phyloP scores from a whole-genome alignment of 2,113 vertebrate species.

The Centropristis striata region DNA sequence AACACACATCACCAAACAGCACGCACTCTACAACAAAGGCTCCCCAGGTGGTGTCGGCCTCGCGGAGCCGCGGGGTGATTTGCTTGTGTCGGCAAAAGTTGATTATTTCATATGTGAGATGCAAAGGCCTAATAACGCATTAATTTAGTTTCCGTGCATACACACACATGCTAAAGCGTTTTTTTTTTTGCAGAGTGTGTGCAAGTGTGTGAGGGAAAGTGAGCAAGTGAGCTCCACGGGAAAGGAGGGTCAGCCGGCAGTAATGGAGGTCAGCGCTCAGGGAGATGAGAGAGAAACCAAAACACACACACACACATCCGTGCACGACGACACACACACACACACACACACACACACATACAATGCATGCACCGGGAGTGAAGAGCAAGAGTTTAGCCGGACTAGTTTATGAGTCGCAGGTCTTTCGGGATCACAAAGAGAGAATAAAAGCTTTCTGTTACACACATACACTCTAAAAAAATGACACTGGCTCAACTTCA shows the following conservation, averaged over 20 bases:
- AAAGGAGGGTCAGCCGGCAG: constrained; percentile 70
- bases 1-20: constrained; percentile 24
- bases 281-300: constrained; percentile 70
- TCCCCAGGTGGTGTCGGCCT: constrained; percentile 26
- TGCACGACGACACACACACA: constrained; percentile 23
- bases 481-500: no score
- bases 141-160: constrained; percentile 41
- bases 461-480: constrained; percentile 5
- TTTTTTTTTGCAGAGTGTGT: constrained; percentile 11
- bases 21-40: constrained; percentile 27
- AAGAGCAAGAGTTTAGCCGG: constrained; percentile 62
- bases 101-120: constrained; percentile 45
- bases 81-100: constrained; percentile 54
- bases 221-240: constrained; percentile 52
- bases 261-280: constrained; percentile 80
- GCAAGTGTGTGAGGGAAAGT: constrained; percentile 18
- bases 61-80: constrained; percentile 7
- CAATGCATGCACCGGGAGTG: constrained; percentile 42
- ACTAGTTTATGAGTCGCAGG: constrained; percentile 65
- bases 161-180: not conserved
- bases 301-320: constrained; percentile 64
- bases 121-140: constrained; percentile 26
- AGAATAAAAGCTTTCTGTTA: constrained; percentile 49
- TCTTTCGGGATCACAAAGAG: constrained; percentile 47
- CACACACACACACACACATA: constrained; percentile 31